These are phyloP conservation scores for Pseudomugil gertrudae DNA, from an alignment of 2,797 vertebrate genomes.

Conservation along the genomic window DNA sequence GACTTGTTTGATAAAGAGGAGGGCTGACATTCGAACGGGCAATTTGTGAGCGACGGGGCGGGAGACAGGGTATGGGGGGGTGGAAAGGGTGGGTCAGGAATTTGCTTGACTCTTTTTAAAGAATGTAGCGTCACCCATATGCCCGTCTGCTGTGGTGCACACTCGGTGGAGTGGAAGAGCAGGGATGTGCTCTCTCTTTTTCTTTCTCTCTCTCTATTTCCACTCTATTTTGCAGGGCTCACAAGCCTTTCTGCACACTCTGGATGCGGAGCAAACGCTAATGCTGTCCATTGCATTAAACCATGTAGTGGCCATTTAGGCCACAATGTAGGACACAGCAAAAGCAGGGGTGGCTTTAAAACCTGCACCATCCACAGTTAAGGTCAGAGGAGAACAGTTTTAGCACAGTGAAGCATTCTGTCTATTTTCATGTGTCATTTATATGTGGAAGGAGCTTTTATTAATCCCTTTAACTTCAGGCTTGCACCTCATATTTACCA, in stretches of 20 bases:
- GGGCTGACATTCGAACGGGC: conserved; percentile 78
- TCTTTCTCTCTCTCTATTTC: conserved; percentile 66
- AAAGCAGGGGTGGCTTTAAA: conserved; percentile 48
- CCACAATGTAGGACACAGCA: conserved; percentile 67
- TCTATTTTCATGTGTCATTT: conserved; percentile 42
- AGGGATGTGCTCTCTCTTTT: conserved; percentile 64
- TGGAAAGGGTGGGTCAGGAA: conserved; percentile 68
- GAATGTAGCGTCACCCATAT: conserved; percentile 82
- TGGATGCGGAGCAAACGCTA: conserved; percentile 57
- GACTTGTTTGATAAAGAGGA: conserved; percentile 78
- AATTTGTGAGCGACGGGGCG: conserved; percentile 75
- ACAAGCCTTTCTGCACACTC: conserved; percentile 56
- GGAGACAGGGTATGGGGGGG: conserved; percentile 45
- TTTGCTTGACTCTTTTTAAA: conserved; percentile 78
- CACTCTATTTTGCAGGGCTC: conserved; percentile 65
- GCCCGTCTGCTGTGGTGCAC: conserved; percentile 75
- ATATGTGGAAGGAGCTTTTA: conserved; percentile 57
- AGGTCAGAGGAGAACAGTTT: conserved; percentile 44
- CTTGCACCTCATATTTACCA: conserved; percentile 75
- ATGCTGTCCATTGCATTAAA: conserved; percentile 74
- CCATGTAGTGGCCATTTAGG: conserved; percentile 68
- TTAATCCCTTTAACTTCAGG: conserved; percentile 67
- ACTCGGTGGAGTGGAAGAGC: conserved; percentile 77
- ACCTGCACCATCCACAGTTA: conserved; percentile 24
- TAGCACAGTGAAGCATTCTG: conserved; percentile 41